Percentiles rank a stretch among this genome's conserved stretches.
phyloP scores from a whole-genome alignment of 2,888 invertebrate genomes.

The Sialis lutaria region DNA sequence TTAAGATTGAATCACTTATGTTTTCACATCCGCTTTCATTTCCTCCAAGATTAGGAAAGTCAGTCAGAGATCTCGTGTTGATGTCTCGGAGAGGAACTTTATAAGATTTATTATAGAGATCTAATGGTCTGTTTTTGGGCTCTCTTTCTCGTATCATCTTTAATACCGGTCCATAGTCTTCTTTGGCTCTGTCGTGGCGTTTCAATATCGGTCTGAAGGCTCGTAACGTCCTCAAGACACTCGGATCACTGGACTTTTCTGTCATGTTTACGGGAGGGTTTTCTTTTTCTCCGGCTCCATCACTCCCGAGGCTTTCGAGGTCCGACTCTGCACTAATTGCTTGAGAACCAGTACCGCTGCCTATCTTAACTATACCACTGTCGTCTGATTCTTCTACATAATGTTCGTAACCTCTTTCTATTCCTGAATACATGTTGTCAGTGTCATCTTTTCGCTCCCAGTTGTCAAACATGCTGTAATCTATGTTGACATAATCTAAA shows the following conservation, averaged over 20 bases:
- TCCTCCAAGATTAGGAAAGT: slow-evolving; percentile 10
- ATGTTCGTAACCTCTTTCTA: slow-evolving; percentile 14
- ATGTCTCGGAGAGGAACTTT: background rate
- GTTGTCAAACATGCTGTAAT: slow-evolving; percentile 47
- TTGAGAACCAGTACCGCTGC: slow-evolving; percentile 5
- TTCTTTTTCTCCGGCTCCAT: background rate
- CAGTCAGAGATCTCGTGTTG: slow-evolving; percentile 11
- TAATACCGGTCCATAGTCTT: background rate
- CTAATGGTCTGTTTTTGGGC: slow-evolving; percentile 12
- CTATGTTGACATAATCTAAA: slow-evolving; percentile 56
- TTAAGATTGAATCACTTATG: background rate
- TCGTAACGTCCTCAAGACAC: slow-evolving; percentile 30
- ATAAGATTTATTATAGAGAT: background rate
- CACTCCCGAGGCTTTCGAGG: background rate
- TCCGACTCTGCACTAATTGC: background rate
- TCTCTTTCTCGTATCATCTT: background rate
- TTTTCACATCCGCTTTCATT: slow-evolving; percentile 14
- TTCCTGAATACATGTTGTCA: slow-evolving; percentile 11
- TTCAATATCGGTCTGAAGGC: slow-evolving; percentile 30
- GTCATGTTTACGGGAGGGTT: background rate
- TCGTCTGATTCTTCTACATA: slow-evolving; percentile 6
- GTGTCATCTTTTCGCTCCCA: slow-evolving; percentile 28
- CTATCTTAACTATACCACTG: slow-evolving; percentile 39
- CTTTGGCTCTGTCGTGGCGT: slow-evolving; percentile 10
- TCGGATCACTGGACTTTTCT: slow-evolving; percentile 24